Percentiles rank a stretch among this genome's conserved stretches.
Evolutionary conservation across 2,113 vertebrate species (phyloP).

Genomic region (Perognathus longimembris): DNA sequence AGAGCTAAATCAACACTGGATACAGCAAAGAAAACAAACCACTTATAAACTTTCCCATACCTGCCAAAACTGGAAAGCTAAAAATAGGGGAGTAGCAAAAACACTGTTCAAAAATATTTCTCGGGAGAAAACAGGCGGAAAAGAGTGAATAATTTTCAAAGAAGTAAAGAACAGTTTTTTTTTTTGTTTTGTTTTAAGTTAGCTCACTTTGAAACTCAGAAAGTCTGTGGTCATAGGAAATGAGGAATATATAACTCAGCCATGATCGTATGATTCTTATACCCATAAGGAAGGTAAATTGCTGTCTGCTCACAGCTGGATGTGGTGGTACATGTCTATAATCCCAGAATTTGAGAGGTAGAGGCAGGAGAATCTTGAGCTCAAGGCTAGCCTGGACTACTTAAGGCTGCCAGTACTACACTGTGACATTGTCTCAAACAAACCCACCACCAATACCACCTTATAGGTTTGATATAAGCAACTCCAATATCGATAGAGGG

Average conservation of each 20-base stretch:
- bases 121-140: constrained; percentile 78
- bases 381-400: not conserved
- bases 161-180: constrained; percentile 49
- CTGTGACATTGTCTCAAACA: not conserved
- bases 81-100: constrained; percentile 79
- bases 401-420: not conserved
- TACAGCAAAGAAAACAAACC: constrained; percentile 82
- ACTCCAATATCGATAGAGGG: not conserved
- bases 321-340: not conserved
- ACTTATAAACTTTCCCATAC: constrained; percentile 81
- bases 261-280: not conserved
- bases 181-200: not conserved
- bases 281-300: not conserved
- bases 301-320: not conserved
- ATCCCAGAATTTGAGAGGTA: not conserved
- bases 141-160: constrained; percentile 77
- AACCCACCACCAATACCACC: not conserved
- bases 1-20: constrained; percentile 78
- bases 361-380: not conserved
- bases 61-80: constrained; percentile 82
- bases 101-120: constrained; percentile 78
- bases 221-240: constrained; percentile 55
- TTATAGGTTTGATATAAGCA: constrained; percentile 3
- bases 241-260: constrained; percentile 41
- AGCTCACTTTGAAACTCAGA: constrained; percentile 62